Percentiles rank a stretch among this genome's conserved stretches.
Evolutionary conservation across 2,797 vertebrate species (phyloP).

Genomic region (Parambassis ranga): DNA sequence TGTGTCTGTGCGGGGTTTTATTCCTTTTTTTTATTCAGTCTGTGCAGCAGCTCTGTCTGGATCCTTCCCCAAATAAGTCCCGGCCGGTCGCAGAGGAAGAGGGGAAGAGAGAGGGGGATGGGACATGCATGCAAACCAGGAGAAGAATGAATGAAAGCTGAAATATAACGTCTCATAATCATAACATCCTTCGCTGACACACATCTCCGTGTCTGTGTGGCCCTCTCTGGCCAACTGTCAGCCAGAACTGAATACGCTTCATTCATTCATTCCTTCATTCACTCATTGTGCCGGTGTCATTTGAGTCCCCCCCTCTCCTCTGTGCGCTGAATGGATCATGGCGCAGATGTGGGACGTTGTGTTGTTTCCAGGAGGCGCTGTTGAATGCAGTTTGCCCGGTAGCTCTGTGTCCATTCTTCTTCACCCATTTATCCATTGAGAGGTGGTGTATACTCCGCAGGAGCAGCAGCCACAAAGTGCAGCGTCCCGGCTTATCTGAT

Average conservation of each 20-base stretch:
- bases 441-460: slow-evolving; percentile 1
- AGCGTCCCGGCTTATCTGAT: background rate
- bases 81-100: background rate
- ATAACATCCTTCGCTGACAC: background rate
- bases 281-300: slow-evolving; percentile 53
- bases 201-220: background rate
- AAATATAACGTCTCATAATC: slow-evolving; percentile 3
- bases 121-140: slow-evolving; percentile 11
- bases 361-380: slow-evolving; percentile 60
- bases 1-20: too few species aligned
- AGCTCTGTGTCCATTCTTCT: slow-evolving; percentile 6
- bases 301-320: slow-evolving; percentile 23
- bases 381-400: slow-evolving; percentile 49
- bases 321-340: slow-evolving; percentile 45
- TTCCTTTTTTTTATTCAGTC: too few species aligned
- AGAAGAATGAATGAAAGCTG: slow-evolving; percentile 12
- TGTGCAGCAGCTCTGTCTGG: too few species aligned
- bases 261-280: slow-evolving; percentile 37
- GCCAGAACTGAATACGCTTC: slow-evolving; percentile 1
- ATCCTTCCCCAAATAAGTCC: slow-evolving; percentile 15
- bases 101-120: slow-evolving; percentile 25
- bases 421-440: slow-evolving; percentile 5
- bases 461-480: slow-evolving; percentile 5
- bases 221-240: slow-evolving; percentile 21
- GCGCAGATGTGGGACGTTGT: slow-evolving; percentile 57